Evolutionary conservation across 2,113 vertebrate genomes (phyloP), one percentile per base, ranked within the genome.

Genomic region (Octodon degus): DNA sequence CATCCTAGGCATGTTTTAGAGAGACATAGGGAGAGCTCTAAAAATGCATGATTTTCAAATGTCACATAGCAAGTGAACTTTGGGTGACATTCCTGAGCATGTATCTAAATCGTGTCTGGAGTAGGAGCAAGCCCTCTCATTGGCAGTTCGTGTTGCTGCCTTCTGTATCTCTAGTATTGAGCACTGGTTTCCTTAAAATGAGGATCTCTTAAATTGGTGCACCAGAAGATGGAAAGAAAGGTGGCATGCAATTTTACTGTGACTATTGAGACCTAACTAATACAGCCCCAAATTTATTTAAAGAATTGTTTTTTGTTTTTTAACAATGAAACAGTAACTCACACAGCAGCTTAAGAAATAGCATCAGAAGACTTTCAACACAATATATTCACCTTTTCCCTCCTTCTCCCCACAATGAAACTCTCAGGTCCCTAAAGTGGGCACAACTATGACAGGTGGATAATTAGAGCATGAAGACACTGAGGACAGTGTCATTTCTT

Each of bases 401-500:
- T 20, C 19, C 10, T 76, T 25, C 7, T 47, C 9, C 11, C 4
- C 43, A 7, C 19, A 3, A 2, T 58, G 47, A 50, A 67, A 12
- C 24, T 17, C 20, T 62, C 8, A 11, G 37, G 1, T 70, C 50
- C 3, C 6, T 37, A 11, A 81, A 24, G 22, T 17, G 40, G 3
- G 0, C 5, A 22, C 1, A 7, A 77, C 40, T n/a, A 5, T 25
- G 20, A n/a, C 0, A 3, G 14, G 25, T 32, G 24, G 1, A 34
- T 55, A 12, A 22, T 7, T 37, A 55, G 30, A 90, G 12, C 12
- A 43, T 25, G 20, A 22, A 13, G 16, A 32, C 19, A 80, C 11
- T 27, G 16, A 89, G 5, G 16, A 62, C 20, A 40, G 8, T 30
- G 7, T 47, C 67, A 68, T 47, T 92, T 81, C 16, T 93, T 60